phyloP scores from a whole-genome alignment of 2,797 vertebrate species.

The Huso huso region DNA sequence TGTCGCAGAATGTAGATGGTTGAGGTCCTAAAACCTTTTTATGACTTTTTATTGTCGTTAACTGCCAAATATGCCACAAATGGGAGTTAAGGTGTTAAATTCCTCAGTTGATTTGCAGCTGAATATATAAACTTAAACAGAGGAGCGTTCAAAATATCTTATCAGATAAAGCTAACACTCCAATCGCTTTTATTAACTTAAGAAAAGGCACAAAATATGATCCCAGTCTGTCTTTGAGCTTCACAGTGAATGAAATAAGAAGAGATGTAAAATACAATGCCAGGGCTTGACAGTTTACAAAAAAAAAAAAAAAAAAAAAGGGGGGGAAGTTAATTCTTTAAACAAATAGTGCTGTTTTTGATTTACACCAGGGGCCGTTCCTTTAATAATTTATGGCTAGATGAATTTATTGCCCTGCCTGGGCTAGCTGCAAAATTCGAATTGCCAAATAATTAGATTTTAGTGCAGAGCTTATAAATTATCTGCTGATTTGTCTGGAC shows the following conservation, averaged over 20 bases:
- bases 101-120: constrained; percentile 14
- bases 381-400: constrained; percentile 97
- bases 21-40: too few relatives aligned
- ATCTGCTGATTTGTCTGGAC: constrained; percentile 95
- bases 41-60: too few relatives aligned
- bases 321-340: constrained; percentile 63
- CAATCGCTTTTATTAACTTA: constrained; percentile 13
- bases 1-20: too few relatives aligned
- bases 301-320: neutral
- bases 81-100: too few relatives aligned
- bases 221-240: constrained; percentile 8
- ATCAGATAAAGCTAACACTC: constrained; percentile 21
- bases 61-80: too few relatives aligned
- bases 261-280: constrained; percentile 3
- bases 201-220: neutral
- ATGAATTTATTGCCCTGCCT: constrained; percentile 92
- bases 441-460: constrained; percentile 99
- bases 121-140: constrained; percentile 27
- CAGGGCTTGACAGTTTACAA: constrained; percentile 8
- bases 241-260: neutral
- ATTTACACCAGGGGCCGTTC: constrained; percentile 80
- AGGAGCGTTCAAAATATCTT: constrained; percentile 16
- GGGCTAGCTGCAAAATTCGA: constrained; percentile 88
- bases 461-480: constrained; percentile 98
- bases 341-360: constrained; percentile 74